phyloP scores from a whole-genome alignment of 2,797 vertebrate species.

The Sebastes ruberrimus region DNA sequence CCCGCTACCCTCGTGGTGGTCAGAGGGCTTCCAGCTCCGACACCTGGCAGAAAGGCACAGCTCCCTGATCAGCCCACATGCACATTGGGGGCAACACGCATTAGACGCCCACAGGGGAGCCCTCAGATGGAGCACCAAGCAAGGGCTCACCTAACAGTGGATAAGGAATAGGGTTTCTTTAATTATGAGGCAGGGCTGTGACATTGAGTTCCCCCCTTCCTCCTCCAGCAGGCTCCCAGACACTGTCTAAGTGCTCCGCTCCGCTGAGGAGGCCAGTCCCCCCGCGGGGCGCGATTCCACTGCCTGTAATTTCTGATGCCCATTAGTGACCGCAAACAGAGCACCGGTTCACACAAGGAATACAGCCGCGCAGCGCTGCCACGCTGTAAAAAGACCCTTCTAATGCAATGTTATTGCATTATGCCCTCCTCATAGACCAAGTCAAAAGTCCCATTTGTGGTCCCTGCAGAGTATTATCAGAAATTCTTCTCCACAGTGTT shows the following conservation, averaged over 20 bases:
- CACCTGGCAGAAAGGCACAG: constrained; percentile 70
- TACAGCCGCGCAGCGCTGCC: constrained; percentile 57
- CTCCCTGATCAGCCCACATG: constrained; percentile 71
- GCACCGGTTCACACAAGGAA: constrained; percentile 77
- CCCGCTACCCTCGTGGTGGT: constrained; percentile 53
- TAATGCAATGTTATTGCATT: constrained; percentile 81
- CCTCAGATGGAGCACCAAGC: constrained; percentile 64
- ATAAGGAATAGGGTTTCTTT: constrained; percentile 84
- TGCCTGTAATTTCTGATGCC: constrained; percentile 84
- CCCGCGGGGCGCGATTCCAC: constrained; percentile 78
- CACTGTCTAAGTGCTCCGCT: constrained; percentile 82
- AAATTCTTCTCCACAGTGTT: constrained; percentile 60
- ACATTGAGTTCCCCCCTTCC: constrained; percentile 76
- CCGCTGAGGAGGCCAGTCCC: constrained; percentile 78
- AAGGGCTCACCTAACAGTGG: constrained; percentile 79
- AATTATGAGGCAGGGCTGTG: constrained; percentile 80
- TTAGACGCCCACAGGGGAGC: constrained; percentile 76
- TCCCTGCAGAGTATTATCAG: constrained; percentile 75
- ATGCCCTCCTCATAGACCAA: constrained; percentile 76
- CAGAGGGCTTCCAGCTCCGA: constrained; percentile 66
- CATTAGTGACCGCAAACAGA: constrained; percentile 85
- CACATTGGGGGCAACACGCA: constrained; percentile 71
- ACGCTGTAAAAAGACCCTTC: constrained; percentile 75
- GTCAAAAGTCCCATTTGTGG: constrained; percentile 78
- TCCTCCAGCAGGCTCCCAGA: constrained; percentile 77